phyloP scores from a whole-genome alignment of 2,797 vertebrate species.

The Enteromius treurensis region DNA sequence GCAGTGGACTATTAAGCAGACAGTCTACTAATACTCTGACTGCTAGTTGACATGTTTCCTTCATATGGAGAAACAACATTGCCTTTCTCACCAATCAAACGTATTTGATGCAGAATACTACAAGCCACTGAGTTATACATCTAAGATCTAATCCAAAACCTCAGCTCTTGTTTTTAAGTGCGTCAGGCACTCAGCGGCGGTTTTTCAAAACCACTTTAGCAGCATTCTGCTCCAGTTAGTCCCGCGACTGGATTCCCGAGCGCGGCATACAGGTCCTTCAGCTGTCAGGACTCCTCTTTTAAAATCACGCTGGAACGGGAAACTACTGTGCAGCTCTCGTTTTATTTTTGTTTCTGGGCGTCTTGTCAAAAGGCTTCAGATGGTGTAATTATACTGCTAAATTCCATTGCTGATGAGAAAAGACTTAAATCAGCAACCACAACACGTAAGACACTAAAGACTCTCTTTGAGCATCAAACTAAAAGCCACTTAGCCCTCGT shows the following conservation, averaged over 20 bases:
- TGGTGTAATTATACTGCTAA: conserved; percentile 56
- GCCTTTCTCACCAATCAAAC: conserved; percentile 18
- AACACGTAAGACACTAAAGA: conserved; percentile 36
- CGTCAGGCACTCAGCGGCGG: not conserved
- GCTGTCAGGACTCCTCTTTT: conserved; percentile 64
- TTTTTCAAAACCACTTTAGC: conserved; percentile 59
- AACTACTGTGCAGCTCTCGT: conserved; percentile 74
- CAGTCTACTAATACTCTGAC: too few species aligned
- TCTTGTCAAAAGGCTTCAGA: conserved; percentile 60
- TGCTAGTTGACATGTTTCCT: not conserved
- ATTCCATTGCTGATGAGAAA: conserved; percentile 54
- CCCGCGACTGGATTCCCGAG: conserved; percentile 69
- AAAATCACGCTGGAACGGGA: conserved; percentile 65
- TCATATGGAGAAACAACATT: conserved; percentile 9
- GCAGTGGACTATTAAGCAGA: too few species aligned
- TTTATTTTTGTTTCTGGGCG: conserved; percentile 66
- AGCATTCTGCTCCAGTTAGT: conserved; percentile 54
- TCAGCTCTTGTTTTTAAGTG: conserved; percentile 33
- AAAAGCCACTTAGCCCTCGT: conserved; percentile 31
- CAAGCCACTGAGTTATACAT: conserved; percentile 31
- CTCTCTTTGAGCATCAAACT: conserved; percentile 21
- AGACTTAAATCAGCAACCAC: conserved; percentile 52
- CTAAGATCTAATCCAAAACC: conserved; percentile 44
- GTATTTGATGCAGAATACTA: conserved; percentile 1
- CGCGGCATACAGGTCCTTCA: conserved; percentile 70